Conservation (phyloP, 2,888 invertebrate species). For the Chouioia cunea region DNA sequence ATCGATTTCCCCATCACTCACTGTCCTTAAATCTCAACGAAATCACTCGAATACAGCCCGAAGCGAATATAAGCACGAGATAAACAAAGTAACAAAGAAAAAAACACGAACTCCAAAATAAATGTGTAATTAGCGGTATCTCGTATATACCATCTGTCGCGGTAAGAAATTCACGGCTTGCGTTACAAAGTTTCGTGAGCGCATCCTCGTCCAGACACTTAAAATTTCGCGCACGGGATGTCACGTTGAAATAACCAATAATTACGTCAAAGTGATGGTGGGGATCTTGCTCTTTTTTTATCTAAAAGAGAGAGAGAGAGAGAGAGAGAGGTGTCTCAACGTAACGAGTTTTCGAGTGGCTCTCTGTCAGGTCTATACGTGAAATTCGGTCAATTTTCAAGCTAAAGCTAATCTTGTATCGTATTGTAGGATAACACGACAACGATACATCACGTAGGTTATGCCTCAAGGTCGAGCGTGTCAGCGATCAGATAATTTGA, state of each 20-base stretch:
- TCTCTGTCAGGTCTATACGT: background rate
- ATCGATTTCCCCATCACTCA: conserved; percentile 14
- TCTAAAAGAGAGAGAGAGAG: conserved; percentile 17
- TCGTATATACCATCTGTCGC: conserved; percentile 41
- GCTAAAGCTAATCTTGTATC: background rate
- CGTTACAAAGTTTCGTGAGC: conserved; percentile 36
- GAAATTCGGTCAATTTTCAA: conserved; percentile 12
- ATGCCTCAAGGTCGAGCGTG: too few species aligned
- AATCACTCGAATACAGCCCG: background rate
- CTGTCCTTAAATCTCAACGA: background rate
- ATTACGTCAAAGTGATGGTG: conserved; percentile 38
- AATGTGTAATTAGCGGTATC: conserved; percentile 38
- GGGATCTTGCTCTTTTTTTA: conserved; percentile 33
- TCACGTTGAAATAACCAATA: conserved; percentile 45
- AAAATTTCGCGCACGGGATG: conserved; percentile 34
- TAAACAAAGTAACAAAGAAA: background rate
- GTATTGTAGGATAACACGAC: too few species aligned
- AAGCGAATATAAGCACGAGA: background rate
- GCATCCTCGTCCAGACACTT: conserved; percentile 8
- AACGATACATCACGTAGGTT: too few species aligned
- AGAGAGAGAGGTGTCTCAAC: background rate
- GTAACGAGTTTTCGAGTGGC: conserved; percentile 34
- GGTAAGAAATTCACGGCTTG: conserved; percentile 36
- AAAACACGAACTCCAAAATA: conserved; percentile 1
- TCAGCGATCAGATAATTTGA: too few species aligned